Conservation (phyloP, 2,888 invertebrate species). For the Habroteleia sp. region DNA sequence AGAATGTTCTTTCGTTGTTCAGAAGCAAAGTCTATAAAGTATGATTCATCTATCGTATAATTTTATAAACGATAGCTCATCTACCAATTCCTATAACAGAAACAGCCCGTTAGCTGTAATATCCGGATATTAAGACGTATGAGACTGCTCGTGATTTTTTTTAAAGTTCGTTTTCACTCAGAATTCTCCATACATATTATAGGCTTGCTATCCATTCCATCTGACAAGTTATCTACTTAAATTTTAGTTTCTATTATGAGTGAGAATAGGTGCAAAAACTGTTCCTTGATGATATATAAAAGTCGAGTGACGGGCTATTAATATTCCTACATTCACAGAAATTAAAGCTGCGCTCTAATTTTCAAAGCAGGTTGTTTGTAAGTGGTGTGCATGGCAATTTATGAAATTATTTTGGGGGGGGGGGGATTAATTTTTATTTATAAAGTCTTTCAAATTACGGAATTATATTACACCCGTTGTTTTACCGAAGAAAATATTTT, state of each 20-base stretch:
- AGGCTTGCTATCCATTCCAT: not conserved
- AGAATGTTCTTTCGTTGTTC: slow-evolving; percentile 40
- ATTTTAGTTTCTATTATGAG: slow-evolving; percentile 31
- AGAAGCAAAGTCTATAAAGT: slow-evolving; percentile 46
- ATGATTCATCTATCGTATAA: slow-evolving; percentile 39
- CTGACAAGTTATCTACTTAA: slow-evolving; percentile 29
- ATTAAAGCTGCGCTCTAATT: slow-evolving; percentile 40
- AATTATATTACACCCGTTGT: too few relatives aligned
- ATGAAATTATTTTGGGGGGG: slow-evolving; percentile 6
- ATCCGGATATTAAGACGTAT: slow-evolving; percentile 22
- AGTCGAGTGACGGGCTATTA: slow-evolving; percentile 34
- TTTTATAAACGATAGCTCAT: slow-evolving; percentile 36
- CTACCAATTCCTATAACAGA: slow-evolving; percentile 14
- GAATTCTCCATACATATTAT: slow-evolving; percentile 19
- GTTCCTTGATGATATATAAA: slow-evolving; percentile 28
- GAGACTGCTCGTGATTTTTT: slow-evolving; percentile 42
- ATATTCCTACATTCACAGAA: slow-evolving; percentile 35
- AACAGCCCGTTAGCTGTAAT: slow-evolving; percentile 26
- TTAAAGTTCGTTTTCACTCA: slow-evolving; percentile 45
- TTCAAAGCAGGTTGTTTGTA: slow-evolving; percentile 4
- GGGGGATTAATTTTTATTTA: too few relatives aligned
- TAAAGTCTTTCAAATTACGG: too few relatives aligned
- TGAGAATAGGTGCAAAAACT: slow-evolving; percentile 26
- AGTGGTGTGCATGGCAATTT: too few relatives aligned
- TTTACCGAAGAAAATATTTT: too few relatives aligned